Evolutionary conservation across 1,140 invertebrate genomes (phyloP).

Genomic region (Antheraea mylitta): DNA sequence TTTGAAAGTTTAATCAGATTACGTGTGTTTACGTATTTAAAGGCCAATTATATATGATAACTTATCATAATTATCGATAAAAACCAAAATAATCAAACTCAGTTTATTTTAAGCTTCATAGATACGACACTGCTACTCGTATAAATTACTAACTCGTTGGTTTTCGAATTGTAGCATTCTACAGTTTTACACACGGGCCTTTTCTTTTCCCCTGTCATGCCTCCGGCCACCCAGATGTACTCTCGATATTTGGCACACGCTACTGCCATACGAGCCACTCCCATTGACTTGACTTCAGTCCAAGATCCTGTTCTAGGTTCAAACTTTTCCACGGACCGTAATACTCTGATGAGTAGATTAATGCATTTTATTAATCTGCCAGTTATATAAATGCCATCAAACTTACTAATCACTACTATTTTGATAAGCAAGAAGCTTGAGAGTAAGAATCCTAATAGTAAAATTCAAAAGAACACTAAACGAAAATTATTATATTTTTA

Average conservation of each 20-base stretch:
- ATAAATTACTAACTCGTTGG: slow-evolving; percentile 73
- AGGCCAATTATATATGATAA: neutral
- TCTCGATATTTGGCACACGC: slow-evolving; percentile 80
- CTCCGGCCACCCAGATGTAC: slow-evolving; percentile 83
- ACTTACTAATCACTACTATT: no score
- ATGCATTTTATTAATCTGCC: no score
- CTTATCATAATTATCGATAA: slow-evolving; percentile 2
- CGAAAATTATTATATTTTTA: no score
- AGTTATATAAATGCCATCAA: no score
- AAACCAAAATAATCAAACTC: neutral
- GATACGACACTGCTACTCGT: neutral
- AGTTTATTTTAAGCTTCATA: neutral
- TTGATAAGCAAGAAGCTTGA: no score
- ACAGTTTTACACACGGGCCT: slow-evolving; percentile 77
- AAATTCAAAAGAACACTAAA: no score
- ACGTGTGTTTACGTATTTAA: neutral
- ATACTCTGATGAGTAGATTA: slow-evolving; percentile 55
- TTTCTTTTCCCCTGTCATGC: slow-evolving; percentile 80
- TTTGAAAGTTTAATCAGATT: neutral
- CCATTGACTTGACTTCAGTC: slow-evolving; percentile 79
- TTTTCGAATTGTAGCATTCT: slow-evolving; percentile 81
- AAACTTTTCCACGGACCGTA: slow-evolving; percentile 80
- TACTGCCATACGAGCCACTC: slow-evolving; percentile 77
- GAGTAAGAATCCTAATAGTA: no score
- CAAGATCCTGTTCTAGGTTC: slow-evolving; percentile 77